phyloP scores from a whole-genome alignment of 2,888 invertebrate species.

The Falcaria lacertinaria region DNA sequence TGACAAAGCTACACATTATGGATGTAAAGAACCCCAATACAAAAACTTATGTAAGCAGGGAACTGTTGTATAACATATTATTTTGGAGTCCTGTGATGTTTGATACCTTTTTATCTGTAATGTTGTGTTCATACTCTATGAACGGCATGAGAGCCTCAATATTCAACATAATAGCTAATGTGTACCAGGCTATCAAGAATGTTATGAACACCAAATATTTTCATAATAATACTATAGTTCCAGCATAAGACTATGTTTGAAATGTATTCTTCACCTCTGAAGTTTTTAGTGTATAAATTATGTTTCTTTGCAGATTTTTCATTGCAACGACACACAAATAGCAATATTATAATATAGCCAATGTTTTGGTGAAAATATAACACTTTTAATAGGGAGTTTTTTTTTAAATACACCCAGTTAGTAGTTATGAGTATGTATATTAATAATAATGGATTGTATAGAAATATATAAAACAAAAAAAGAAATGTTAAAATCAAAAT shows the following conservation, averaged over 20 bases:
- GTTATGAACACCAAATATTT: constrained; percentile 67
- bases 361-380: too few relatives aligned
- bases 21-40: constrained; percentile 44
- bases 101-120: constrained; percentile 61
- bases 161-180: constrained; percentile 64
- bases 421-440: too few relatives aligned
- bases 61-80: constrained; percentile 62
- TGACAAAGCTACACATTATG: constrained; percentile 63
- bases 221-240: constrained; percentile 53
- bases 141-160: constrained; percentile 53
- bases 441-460: too few relatives aligned
- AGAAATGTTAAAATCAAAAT: too few relatives aligned
- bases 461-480: too few relatives aligned
- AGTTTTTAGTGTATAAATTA: too few relatives aligned
- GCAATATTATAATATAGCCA: too few relatives aligned
- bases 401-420: too few relatives aligned
- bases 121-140: constrained; percentile 60
- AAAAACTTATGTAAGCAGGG: constrained; percentile 57
- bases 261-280: too few relatives aligned
- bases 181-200: constrained; percentile 66
- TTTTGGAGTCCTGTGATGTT: constrained; percentile 73
- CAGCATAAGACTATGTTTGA: constrained; percentile 42
- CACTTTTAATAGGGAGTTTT: too few relatives aligned
- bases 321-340: too few relatives aligned
- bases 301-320: too few relatives aligned